Percentiles rank a stretch among this genome's conserved stretches.
These are phyloP conservation scores for Cettia cetti DNA, from an alignment of 2,113 vertebrate genomes.

Conservation along the genomic window DNA sequence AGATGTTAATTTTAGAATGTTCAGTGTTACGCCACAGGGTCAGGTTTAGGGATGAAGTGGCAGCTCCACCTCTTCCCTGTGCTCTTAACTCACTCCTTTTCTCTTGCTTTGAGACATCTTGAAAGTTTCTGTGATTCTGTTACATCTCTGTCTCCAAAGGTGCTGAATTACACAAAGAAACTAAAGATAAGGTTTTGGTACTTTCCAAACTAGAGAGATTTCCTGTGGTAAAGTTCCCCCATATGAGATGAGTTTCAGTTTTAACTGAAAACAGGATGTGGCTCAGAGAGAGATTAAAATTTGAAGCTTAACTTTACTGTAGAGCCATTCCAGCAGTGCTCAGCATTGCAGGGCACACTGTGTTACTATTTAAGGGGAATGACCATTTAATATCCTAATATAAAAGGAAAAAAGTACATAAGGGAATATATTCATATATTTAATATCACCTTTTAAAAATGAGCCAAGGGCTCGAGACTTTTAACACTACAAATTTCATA, in stretches of 20 bases:
- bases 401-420: not conserved
- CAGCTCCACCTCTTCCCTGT: not conserved
- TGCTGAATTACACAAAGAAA: conserved; percentile 62
- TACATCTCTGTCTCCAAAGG: conserved; percentile 56
- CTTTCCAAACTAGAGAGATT: conserved; percentile 77
- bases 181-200: conserved; percentile 76
- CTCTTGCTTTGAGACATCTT: not conserved
- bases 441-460: not conserved
- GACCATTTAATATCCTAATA: not conserved
- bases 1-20: not conserved
- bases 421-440: not conserved
- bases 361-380: not conserved
- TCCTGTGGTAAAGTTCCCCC: conserved; percentile 76
- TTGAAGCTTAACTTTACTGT: not conserved
- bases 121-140: not conserved
- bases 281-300: conserved; percentile 48
- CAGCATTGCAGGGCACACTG: not conserved
- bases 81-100: not conserved
- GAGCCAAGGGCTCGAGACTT: not conserved
- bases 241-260: conserved; percentile 75
- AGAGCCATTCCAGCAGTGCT: not conserved
- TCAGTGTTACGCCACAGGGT: not conserved
- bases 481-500: not conserved
- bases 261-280: conserved; percentile 80
- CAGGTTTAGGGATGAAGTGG: not conserved